Evolutionary conservation across 2,797 vertebrate genomes (phyloP), one percentile per base, ranked within the genome.

Genomic region (Thunnus albacares): DNA sequence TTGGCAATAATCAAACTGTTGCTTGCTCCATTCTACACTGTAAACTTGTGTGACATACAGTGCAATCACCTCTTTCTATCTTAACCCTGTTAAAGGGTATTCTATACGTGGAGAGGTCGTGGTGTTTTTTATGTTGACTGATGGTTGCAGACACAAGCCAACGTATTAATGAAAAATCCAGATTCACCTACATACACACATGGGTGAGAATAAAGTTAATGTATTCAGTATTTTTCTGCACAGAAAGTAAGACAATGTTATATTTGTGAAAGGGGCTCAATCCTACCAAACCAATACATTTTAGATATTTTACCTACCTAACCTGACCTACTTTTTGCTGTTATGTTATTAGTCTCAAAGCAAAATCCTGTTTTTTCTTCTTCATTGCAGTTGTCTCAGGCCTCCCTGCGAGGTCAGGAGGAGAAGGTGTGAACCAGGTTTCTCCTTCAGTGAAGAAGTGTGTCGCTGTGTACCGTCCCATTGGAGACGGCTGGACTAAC

Each of bases 381-480:
- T 18, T 61, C 13, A 2, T 79, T 71, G 53, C 82, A 99, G 98
- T 75, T 99, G 98, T 90, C 95, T 97, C 90, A 94, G 97, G 90
- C 95, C 96, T 4, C 97, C 97, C 0, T 99, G 98, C 30, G 92
- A 96, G 30, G 96, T 95, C 10, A 93, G 96, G 86, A 95, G 91
- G 81, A 96, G 94, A 78, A 93, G 94, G 68, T 99, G 98, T 64
- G 97, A 97, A 0, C 90, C 95, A 0, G 97, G 96, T 33, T 95
- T 97, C 83, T 96, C 93, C 69, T 99, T 97, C 70, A 99, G 97
- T 18, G 97, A 98, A 90, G 97, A 98, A 92, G 96, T 99, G 17
- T 99, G 98, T 85, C 97, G 96, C 82, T 99, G 98, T 60, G 96
- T 99, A 75, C 98, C 98, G 3, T 96, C 96, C 64, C 97, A 98